Conservation (phyloP, 2,797 vertebrate species). For the Coregonus sp. region DNA sequence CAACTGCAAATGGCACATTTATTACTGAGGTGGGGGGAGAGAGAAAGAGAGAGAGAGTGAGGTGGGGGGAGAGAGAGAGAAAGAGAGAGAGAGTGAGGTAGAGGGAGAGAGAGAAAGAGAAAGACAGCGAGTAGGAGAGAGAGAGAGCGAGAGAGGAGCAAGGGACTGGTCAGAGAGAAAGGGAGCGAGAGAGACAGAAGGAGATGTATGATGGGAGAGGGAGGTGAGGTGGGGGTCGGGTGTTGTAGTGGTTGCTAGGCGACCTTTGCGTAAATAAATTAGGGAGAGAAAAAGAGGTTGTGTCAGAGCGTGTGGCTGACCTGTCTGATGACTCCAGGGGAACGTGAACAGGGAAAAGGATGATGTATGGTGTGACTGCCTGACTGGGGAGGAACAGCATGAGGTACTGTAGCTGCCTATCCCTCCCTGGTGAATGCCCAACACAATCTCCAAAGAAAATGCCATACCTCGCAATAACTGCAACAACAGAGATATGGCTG, state of each 20-base stretch:
- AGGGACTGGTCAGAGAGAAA: neutral
- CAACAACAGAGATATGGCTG: too few species aligned
- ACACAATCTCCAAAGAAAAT: conserved; percentile 3
- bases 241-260: conserved; percentile 44
- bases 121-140: conserved; percentile 22
- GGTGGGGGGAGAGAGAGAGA: neutral
- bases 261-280: conserved; percentile 40
- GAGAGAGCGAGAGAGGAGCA: conserved; percentile 2
- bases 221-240: conserved; percentile 18
- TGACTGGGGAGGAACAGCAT: neutral
- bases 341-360: conserved; percentile 35
- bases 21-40: neutral
- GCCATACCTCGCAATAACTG: too few species aligned
- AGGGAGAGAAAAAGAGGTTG: neutral
- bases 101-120: neutral
- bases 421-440: conserved; percentile 34
- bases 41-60: neutral
- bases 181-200: conserved; percentile 21
- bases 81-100: neutral
- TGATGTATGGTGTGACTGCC: neutral
- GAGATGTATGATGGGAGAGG: conserved; percentile 17
- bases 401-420: conserved; percentile 22
- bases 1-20: conserved; percentile 31
- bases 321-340: conserved; percentile 37
- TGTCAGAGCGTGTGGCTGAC: conserved; percentile 6